phyloP scores from a whole-genome alignment of 1,140 invertebrate genomes.

The Macrobrachium rosenbergii region DNA sequence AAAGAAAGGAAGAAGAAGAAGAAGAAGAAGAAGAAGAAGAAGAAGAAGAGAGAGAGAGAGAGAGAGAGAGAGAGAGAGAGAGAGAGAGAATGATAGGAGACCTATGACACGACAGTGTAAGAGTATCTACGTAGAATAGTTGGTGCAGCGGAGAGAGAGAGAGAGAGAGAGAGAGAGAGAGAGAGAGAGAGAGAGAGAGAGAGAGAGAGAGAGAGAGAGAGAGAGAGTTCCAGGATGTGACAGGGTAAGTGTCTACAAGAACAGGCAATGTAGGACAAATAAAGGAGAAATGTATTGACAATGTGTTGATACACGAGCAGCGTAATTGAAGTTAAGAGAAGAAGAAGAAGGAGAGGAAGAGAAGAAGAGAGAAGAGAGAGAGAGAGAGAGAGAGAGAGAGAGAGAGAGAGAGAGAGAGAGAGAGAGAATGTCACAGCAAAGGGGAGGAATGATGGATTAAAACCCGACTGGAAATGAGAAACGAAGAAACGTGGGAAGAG shows the following conservation, averaged over 20 bases:
- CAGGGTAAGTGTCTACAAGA: too few relatives aligned
- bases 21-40: too few relatives aligned
- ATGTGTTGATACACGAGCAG: too few relatives aligned
- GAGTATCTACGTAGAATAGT: neutral
- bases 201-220: neutral
- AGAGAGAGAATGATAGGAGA: neutral
- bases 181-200: neutral
- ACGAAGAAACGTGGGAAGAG: neutral
- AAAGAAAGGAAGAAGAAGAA: too few relatives aligned
- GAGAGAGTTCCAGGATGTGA: too few relatives aligned
- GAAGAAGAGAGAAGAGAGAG: neutral
- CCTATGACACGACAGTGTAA: neutral
- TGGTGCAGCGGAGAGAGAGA: too few relatives aligned
- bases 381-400: neutral
- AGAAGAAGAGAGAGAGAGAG: constrained; percentile 17
- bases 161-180: too few relatives aligned
- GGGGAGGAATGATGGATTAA: neutral
- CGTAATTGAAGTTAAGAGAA: neutral
- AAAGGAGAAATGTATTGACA: too few relatives aligned
- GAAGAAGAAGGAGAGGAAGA: neutral
- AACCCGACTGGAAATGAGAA: neutral
- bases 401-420: neutral
- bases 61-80: neutral
- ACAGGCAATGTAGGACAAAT: too few relatives aligned
- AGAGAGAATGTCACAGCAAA: neutral